These are phyloP conservation scores for rat (Rattus norvegicus) DNA, from an alignment of 2,113 vertebrate species.

Conservation along the genomic window GRCr8 NC_086020.1:43745501-43746000, in stretches of 20 bases:
- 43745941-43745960: neutral
- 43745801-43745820: neutral
- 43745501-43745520: neutral
- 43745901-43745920: neutral
- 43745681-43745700: neutral
- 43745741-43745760: neutral
- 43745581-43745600: conserved; percentile 74
- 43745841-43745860: neutral
- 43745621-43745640: conserved; percentile 61
- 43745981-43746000: no score
- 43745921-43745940: neutral
- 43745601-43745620: conserved; percentile 46
- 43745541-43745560: neutral
- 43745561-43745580: neutral
- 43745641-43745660: conserved; percentile 46
- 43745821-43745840: neutral
- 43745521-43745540: neutral
- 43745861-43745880: neutral
- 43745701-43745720: conserved; percentile 3
- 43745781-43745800: neutral
- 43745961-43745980: neutral
- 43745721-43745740: neutral
- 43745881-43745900: neutral
- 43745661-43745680: conserved; percentile 40
- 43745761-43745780: no score